A percentile compares a stretch with the other conserved stretches of the same genome.
These are phyloP conservation scores for Bovichtus diacanthus DNA, from an alignment of 2,797 vertebrate genomes.

Conservation along the genomic window DNA sequence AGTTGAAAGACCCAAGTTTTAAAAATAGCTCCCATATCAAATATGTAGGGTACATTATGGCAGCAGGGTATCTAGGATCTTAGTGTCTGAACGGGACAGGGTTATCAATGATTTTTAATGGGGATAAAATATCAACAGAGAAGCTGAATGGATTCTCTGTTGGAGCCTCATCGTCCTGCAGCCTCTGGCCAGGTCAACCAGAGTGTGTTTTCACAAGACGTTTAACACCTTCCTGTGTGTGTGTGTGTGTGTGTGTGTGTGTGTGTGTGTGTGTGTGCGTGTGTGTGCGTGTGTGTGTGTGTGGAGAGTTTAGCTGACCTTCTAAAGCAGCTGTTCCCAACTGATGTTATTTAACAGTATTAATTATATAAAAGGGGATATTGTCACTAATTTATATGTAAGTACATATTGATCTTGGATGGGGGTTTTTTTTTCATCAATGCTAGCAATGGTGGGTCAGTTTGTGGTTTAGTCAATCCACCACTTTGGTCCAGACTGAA, in stretches of 20 bases:
- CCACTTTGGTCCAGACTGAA: not conserved
- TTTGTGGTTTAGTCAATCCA: not conserved
- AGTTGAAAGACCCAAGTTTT: conserved; percentile 84
- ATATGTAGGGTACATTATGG: conserved; percentile 86
- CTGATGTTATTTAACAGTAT: not conserved
- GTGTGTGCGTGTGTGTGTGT: not conserved
- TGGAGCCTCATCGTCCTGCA: conserved; percentile 26
- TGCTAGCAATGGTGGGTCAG: not conserved
- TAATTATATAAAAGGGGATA: not conserved
- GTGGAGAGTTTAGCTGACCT: not conserved
- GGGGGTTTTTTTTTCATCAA: not conserved
- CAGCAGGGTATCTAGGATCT: conserved; percentile 67
- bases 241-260: not conserved
- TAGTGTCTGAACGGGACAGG: conserved; percentile 50
- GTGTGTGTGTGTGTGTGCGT: not conserved
- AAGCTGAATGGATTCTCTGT: conserved; percentile 23
- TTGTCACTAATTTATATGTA: not conserved
- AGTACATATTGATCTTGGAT: not conserved
- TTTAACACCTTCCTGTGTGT: conserved; percentile 31
- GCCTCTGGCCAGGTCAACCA: conserved; percentile 16
- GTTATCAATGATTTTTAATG: conserved; percentile 79
- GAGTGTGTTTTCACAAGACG: conserved; percentile 33
- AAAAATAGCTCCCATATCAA: conserved; percentile 88
- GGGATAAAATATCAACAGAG: conserved; percentile 67
- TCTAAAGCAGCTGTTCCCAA: not conserved